These are phyloP conservation scores for Lobophora halterata DNA, from an alignment of 2,888 invertebrate species.

Conservation along the genomic window DNA sequence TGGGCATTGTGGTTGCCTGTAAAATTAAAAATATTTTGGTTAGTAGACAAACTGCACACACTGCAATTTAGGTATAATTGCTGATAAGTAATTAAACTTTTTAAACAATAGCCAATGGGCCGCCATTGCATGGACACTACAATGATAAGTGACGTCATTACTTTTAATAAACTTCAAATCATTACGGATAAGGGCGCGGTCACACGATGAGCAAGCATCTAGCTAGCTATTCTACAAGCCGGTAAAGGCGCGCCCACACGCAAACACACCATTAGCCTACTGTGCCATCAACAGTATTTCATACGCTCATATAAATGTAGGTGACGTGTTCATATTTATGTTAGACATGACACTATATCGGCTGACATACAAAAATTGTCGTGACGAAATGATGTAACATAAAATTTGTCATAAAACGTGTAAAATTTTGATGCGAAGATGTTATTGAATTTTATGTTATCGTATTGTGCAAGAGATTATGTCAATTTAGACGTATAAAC, in stretches of 20 bases:
- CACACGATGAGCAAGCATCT: slow-evolving; percentile 38
- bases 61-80: slow-evolving; percentile 1
- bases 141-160: slow-evolving; percentile 28
- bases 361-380: slow-evolving; percentile 54
- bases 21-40: too few relatives aligned
- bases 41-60: too few relatives aligned
- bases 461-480: too few relatives aligned
- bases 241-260: slow-evolving; percentile 66
- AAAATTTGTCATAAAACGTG: slow-evolving; percentile 31
- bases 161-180: slow-evolving; percentile 35
- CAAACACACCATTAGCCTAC: slow-evolving; percentile 69
- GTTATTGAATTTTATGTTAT: slow-evolving; percentile 21
- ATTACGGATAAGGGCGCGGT: slow-evolving; percentile 46
- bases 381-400: slow-evolving; percentile 52
- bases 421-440: slow-evolving; percentile 21
- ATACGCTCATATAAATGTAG: slow-evolving; percentile 64
- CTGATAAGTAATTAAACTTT: not conserved
- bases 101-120: slow-evolving; percentile 5
- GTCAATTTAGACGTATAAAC: too few relatives aligned
- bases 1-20: slow-evolving; percentile 20
- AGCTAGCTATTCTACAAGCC: slow-evolving; percentile 19
- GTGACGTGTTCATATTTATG: slow-evolving; percentile 66
- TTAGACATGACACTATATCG: slow-evolving; percentile 52
- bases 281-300: slow-evolving; percentile 57
- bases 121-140: not conserved